Evolutionary conservation across 2,113 vertebrate genomes (phyloP).

Genomic region (Gobio gobio): DNA sequence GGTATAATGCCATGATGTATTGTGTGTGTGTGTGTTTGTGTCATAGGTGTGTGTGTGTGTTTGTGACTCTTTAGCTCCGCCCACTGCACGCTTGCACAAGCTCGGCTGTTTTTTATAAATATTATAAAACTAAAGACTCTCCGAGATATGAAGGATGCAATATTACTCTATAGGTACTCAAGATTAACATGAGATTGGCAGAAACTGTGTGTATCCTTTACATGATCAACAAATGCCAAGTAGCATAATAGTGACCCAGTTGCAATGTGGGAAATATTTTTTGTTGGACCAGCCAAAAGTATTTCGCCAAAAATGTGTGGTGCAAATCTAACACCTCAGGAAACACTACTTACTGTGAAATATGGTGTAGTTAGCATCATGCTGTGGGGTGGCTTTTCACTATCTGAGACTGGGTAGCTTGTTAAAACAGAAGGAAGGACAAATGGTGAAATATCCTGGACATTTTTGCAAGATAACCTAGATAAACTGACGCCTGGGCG

Average conservation of each 20-base stretch:
- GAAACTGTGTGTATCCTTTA: too few relatives aligned
- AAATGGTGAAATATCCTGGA: conserved; percentile 5
- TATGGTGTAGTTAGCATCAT: background rate
- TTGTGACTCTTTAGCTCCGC: too few relatives aligned
- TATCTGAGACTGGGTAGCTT: background rate
- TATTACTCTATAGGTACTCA: too few relatives aligned
- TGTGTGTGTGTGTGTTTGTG: too few relatives aligned
- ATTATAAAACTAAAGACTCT: too few relatives aligned
- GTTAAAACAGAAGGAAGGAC: background rate
- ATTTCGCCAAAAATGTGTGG: background rate
- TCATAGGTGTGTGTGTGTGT: too few relatives aligned
- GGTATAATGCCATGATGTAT: too few relatives aligned
- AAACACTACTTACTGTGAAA: conserved; percentile 14
- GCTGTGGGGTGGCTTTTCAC: conserved; percentile 10
- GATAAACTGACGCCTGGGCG: background rate
- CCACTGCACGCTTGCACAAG: too few relatives aligned
- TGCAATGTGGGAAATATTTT: background rate
- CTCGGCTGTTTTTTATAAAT: too few relatives aligned
- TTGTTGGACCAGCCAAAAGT: background rate
- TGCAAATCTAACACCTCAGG: conserved; percentile 3
- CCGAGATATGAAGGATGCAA: too few relatives aligned
- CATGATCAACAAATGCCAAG: background rate
- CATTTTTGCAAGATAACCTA: conserved; percentile 6
- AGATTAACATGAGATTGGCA: too few relatives aligned
- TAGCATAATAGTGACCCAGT: background rate